A percentile compares a stretch with the other conserved stretches of the same genome.
These are phyloP conservation scores for Numida meleagris DNA, from an alignment of 2,113 vertebrate species.

Conservation along the genomic window DNA sequence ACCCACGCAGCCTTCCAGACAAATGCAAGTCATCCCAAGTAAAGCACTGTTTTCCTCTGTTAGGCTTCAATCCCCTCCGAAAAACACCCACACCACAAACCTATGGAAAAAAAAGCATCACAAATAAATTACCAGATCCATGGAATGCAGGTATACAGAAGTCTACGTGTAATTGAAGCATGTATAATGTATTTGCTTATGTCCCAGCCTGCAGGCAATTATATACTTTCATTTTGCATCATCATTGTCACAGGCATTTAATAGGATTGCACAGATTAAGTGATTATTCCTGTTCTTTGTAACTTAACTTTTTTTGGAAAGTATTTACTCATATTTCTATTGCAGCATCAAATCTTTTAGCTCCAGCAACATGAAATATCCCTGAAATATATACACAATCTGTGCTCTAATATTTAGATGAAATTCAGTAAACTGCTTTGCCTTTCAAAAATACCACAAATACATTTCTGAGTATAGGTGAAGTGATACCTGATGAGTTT, in stretches of 20 bases:
- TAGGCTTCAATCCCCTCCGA: not conserved
- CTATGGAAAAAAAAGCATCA: not conserved
- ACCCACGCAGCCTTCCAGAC: not conserved
- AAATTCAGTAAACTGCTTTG: not conserved
- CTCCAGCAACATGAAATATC: not conserved
- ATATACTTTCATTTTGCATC: not conserved
- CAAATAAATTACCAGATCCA: not conserved
- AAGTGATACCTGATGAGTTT: not conserved
- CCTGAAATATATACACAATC: rapidly evolving
- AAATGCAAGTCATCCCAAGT: not conserved
- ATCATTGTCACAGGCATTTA: not conserved
- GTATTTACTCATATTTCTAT: not conserved
- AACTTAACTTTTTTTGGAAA: not conserved
- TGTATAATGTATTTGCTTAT: not conserved
- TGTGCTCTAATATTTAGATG: not conserved
- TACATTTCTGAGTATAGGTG: not conserved
- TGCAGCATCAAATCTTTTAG: not conserved
- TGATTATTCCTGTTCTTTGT: not conserved
- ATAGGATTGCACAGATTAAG: not conserved
- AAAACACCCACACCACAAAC: not conserved
- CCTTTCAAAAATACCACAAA: not conserved
- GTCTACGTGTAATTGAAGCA: not conserved
- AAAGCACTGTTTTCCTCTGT: not conserved
- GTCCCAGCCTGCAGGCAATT: not conserved
- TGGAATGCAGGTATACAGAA: not conserved